Base-by-base conservation (phyloP, 2,888 invertebrate species). In the Spialia ferax region DNA sequence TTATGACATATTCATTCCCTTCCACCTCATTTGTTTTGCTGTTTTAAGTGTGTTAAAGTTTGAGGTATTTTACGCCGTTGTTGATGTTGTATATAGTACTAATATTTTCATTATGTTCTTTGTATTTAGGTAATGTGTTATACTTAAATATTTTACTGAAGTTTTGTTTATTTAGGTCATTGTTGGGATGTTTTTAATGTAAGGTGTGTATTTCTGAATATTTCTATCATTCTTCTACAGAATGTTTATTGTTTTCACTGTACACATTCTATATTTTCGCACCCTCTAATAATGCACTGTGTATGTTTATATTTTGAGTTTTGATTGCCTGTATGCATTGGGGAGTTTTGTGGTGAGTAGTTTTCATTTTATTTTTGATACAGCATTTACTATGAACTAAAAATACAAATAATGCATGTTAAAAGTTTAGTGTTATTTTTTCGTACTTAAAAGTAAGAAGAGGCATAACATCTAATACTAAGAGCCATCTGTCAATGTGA, bases 131-230 rank as follows among this genome's bases (percentile, higher is more conserved):
- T 18, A 26, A 61, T 45, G 52, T 69, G 59, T 63, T 70, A 67
- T 26, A 71, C 68, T 73, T 69, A 64, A 61, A 63, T 69, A 56
- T 73, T 75, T 74, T 73, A 78, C 74, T 81, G 74, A 77, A 82
- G 73, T 85, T 85, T 82, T 88, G 74, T 86, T 83, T 79, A 87
- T 88, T 77, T 89, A 93, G 92, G 86, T 91, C 92, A 72, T 86
- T 91, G 81, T 90, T 92, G 88, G 92, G 89, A 90, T 86, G 83
- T 81, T 87, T 84, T 87, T 84, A 85, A 80, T 77, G 79, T 86
- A 81, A 92, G 92, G 92, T 93, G 88, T 91, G 92, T 90, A 88
- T 76, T 73, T 70, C 65, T 64, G 68, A 48, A 65, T 71, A 66
- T 60, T 70, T 67, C 32, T 55, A 23, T 48, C 11, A 59, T 35